Evolutionary conservation across 2,113 vertebrate species (phyloP), one percentile per base, ranked within the genome.

Genomic region (Gambusia holbrooki): DNA sequence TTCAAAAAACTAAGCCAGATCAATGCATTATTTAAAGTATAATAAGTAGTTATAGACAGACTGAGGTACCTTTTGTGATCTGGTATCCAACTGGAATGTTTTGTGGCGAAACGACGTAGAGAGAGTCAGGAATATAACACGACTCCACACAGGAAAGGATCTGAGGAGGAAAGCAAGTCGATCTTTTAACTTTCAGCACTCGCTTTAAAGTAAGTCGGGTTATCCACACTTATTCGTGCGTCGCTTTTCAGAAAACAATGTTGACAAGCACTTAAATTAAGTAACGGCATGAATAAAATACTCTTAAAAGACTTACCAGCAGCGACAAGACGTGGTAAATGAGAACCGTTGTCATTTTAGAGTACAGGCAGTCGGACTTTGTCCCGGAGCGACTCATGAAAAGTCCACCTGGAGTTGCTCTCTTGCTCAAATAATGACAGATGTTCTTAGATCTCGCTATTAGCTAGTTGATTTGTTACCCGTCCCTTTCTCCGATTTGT

Each of bases 221-320:
- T 48, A 5, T 54, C 28, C 7, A 19, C 8, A 37, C 14, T 72
- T 63, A 69, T 35, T 11, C 22, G 10, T 6, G 17, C 17, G 19
- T 40, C 28, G 27, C 17, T 37, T 71, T 19, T 33, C 22, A 4
- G 14, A 8, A 73, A 33, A 71, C 37, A 2, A 12, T 3, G 17
- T 1, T 15, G 48, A 73, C 63, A 29, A 63, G 61, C 48, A 14
- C 19, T 12, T 4, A 13, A 25, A 54, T 8, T 33, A 25, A 25
- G 45, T 37, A 42, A 66, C 54, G n/a, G n/a, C 5, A 8, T 37
- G 6, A 30, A 32, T 27, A 42, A 30, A 71, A 73, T 1, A 0
- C 15, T 48, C 14, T 14, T 14, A 15, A 75, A 8, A 3, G 12
- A 84, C 93, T 89, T 73, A 93, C 93, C 91, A 85, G n/a, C 22